A percentile compares a stretch with the other conserved stretches of the same genome.
Conservation (phyloP, 2,888 invertebrate genomes). For the Eupithecia abbreviata region DNA sequence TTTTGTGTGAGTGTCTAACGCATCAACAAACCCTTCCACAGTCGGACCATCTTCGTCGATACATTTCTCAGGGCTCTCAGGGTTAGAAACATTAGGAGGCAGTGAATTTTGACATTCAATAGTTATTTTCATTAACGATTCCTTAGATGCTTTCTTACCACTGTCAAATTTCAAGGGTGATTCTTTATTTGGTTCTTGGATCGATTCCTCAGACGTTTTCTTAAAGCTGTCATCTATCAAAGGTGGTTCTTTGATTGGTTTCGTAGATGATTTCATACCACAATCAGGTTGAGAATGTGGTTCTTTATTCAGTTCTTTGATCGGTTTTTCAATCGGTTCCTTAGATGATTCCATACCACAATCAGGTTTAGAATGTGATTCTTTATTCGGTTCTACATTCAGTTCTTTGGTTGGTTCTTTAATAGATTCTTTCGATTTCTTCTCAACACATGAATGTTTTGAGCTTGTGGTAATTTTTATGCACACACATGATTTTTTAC, state of each 20-base stretch:
- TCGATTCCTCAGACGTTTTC: neutral
- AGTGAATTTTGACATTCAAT: neutral
- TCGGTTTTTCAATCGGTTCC: neutral
- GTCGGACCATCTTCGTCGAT: neutral
- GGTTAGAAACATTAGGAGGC: neutral
- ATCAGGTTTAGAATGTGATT: neutral
- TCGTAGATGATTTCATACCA: neutral
- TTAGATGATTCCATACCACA: neutral
- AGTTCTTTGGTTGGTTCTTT: neutral
- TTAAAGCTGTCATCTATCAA: neutral
- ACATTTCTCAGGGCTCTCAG: neutral
- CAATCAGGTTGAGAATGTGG: neutral
- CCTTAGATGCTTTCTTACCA: neutral
- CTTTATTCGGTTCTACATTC: no score
- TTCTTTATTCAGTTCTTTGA: neutral
- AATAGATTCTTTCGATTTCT: neutral
- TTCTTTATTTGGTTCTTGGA: neutral
- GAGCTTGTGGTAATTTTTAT: neutral
- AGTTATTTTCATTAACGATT: conserved; percentile 4
- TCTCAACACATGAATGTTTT: neutral
- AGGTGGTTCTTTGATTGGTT: neutral
- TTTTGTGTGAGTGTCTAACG: conserved; percentile 43
- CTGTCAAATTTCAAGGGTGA: neutral
- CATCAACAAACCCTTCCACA: conserved; percentile 35
- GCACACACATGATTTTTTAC: neutral